These are phyloP conservation scores for Lepidochrysops patricia DNA, from an alignment of 2,888 invertebrate species.

Conservation along the genomic window DNA sequence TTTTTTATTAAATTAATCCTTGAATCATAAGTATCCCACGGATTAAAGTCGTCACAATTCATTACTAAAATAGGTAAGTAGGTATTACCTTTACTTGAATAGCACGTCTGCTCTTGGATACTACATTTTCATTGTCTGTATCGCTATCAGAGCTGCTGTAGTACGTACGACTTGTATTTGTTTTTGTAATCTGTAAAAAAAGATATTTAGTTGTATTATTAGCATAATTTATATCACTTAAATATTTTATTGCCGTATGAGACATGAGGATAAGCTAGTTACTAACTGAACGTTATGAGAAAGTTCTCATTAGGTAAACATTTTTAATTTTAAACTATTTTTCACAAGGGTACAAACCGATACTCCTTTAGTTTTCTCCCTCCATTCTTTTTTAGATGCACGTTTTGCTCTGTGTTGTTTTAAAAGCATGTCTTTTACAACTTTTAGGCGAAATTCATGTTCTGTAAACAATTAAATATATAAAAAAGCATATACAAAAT, in stretches of 20 bases:
- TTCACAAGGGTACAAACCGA: neutral
- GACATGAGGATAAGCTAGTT: too few species aligned
- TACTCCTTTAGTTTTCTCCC: neutral
- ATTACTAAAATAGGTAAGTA: too few species aligned
- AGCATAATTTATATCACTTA: too few species aligned
- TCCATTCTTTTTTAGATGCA: neutral
- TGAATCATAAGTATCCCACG: too few species aligned
- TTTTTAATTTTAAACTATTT: too few species aligned
- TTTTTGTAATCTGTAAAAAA: neutral
- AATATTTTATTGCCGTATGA: too few species aligned
- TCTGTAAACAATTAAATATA: neutral
- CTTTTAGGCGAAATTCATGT: neutral
- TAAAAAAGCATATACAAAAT: too few species aligned
- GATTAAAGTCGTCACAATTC: too few species aligned
- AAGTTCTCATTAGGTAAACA: too few species aligned
- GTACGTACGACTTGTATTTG: neutral
- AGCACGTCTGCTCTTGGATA: neutral
- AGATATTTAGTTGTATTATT: neutral
- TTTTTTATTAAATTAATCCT: too few species aligned
- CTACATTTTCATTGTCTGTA: neutral
- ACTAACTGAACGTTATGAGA: too few species aligned
- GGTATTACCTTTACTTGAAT: neutral
- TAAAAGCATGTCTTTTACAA: neutral
- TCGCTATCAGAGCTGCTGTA: slow-evolving; percentile 3
- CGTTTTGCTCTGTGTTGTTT: slow-evolving; percentile 3